A percentile compares a stretch with the other conserved stretches of the same genome.
phyloP scores from a whole-genome alignment of 2,113 vertebrate species.

The Stomatorhinus ivindoensis region DNA sequence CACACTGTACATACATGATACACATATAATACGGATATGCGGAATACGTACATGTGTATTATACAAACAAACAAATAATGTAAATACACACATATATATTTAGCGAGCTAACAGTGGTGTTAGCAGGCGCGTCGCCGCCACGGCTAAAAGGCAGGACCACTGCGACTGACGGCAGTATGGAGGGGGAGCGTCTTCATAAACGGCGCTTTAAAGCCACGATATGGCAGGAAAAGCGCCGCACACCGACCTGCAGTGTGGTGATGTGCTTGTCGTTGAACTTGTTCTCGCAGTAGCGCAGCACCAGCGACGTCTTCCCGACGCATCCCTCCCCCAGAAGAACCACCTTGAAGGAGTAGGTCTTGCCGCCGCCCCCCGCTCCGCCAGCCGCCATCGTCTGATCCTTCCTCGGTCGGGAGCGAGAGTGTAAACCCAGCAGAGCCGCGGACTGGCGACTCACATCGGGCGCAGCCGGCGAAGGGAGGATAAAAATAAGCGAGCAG shows the following conservation, averaged over 20 bases:
- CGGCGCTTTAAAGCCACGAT: neutral
- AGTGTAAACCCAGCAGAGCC: neutral
- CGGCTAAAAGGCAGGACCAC: neutral
- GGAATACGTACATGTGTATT: neutral
- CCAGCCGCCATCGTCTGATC: constrained; percentile 57
- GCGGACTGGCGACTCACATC: constrained; percentile 11
- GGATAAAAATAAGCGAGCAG: neutral
- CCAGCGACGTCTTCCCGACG: constrained; percentile 92
- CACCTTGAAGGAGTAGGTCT: constrained; percentile 93
- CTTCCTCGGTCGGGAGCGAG: constrained; percentile 1
- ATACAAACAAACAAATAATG: neutral
- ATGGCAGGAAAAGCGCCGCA: neutral
- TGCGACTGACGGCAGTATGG: neutral
- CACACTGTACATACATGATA: neutral
- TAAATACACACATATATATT: neutral
- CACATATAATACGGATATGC: neutral
- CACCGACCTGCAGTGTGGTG: constrained; percentile 92
- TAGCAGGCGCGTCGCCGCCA: neutral
- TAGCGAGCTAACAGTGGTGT: neutral
- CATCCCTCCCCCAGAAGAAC: constrained; percentile 93
- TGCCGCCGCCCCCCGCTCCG: constrained; percentile 61
- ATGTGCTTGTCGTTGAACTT: constrained; percentile 99
- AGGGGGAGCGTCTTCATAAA: neutral
- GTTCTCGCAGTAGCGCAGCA: constrained; percentile 96
- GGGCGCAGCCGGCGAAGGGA: neutral